Conservation (phyloP, 2,888 invertebrate species). For the Sicus ferrugineus region DNA sequence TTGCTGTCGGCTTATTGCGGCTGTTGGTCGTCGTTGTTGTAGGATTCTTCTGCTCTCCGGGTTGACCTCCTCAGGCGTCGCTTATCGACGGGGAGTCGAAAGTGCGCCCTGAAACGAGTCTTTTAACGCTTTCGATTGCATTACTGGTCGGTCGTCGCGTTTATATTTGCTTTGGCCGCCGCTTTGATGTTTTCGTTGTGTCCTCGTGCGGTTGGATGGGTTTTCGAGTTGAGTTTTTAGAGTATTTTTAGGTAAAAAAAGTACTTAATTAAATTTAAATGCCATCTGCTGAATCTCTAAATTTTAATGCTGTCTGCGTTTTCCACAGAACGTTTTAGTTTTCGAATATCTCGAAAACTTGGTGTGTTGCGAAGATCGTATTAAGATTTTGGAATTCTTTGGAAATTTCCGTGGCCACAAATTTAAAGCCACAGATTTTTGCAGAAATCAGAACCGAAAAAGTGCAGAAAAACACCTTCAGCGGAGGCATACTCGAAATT, state of each 20-base stretch:
- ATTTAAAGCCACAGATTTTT: not conserved
- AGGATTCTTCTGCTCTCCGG: not conserved
- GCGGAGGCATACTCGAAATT: not conserved
- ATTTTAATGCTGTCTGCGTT: no score
- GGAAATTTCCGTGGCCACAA: no score
- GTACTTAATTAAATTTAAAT: no score
- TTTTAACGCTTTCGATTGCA: slow-evolving; percentile 37
- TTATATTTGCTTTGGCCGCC: not conserved
- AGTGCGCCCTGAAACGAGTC: slow-evolving; percentile 36
- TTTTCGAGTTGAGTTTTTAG: no score
- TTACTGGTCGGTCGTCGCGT: slow-evolving; percentile 33
- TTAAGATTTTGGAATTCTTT: no score
- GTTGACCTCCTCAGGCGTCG: slow-evolving; percentile 6
- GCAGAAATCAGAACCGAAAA: not conserved
- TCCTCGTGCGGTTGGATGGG: not conserved
- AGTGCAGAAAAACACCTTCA: not conserved
- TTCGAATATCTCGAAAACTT: no score
- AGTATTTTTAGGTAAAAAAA: no score
- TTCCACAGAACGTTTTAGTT: no score
- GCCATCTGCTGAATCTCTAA: no score
- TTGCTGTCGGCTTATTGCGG: slow-evolving; percentile 7
- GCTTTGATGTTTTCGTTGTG: not conserved
- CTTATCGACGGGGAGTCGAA: slow-evolving; percentile 30
- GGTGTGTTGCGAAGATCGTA: no score
- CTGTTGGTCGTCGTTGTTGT: slow-evolving; percentile 2